These are phyloP conservation scores for Callionymus lyra DNA, from an alignment of 2,113 vertebrate species.

Conservation along the genomic window DNA sequence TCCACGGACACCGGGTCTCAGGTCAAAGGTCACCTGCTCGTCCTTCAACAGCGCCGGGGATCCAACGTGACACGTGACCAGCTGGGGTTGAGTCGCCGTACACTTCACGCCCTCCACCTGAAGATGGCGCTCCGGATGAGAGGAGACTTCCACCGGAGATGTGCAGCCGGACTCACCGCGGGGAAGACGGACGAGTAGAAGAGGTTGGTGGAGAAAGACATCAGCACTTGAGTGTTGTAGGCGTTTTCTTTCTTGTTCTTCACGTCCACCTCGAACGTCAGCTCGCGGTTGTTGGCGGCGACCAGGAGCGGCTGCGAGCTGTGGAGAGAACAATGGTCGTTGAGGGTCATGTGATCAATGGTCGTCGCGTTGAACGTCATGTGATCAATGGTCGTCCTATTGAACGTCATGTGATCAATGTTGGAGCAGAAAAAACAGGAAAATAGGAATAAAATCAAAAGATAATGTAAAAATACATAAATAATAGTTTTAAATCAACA, in stretches of 20 bases:
- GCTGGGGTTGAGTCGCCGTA: slow-evolving; percentile 58
- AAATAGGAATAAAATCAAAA: no score
- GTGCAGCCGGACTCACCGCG: slow-evolving; percentile 74
- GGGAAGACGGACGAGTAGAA: slow-evolving; percentile 75
- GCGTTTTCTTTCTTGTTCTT: slow-evolving; percentile 80
- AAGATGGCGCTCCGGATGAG: slow-evolving; percentile 1
- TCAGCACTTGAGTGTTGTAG: slow-evolving; percentile 75
- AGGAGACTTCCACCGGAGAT: neutral
- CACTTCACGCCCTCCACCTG: slow-evolving; percentile 79
- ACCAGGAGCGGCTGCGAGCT: slow-evolving; percentile 71
- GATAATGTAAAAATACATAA: no score
- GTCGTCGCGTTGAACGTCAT: no score
- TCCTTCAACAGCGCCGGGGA: slow-evolving; percentile 72
- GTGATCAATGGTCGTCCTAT: no score
- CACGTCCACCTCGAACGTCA: slow-evolving; percentile 70
- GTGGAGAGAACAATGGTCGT: slow-evolving; percentile 39
- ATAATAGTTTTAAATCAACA: no score
- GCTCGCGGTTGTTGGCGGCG: slow-evolving; percentile 69
- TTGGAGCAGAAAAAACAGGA: no score
- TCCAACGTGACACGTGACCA: slow-evolving; percentile 75
- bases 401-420: no score
- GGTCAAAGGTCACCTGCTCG: slow-evolving; percentile 67
- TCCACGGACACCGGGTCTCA: neutral
- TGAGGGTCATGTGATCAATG: no score
- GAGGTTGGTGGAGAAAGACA: slow-evolving; percentile 75